Evolutionary conservation across 2,888 invertebrate species (phyloP).

Genomic region (Drosophila hawaiiensis): DNA sequence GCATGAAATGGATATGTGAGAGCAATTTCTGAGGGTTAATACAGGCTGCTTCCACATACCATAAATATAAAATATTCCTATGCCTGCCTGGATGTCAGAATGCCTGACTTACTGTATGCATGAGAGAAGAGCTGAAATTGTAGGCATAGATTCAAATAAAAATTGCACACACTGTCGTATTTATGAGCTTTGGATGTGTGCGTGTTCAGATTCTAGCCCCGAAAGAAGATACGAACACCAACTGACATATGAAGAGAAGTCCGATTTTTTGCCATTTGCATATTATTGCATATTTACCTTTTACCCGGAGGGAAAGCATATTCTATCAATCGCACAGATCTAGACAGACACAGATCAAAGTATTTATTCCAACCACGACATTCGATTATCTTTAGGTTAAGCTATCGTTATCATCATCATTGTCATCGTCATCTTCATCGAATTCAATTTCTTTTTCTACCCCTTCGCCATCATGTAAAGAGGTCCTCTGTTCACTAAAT

Average conservation of each 20-base stretch:
- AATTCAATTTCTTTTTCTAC: background rate
- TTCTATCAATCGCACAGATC: background rate
- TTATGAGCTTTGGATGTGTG: conserved; percentile 23
- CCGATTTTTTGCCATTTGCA: background rate
- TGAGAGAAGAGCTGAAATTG: conserved; percentile 7
- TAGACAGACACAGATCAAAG: background rate
- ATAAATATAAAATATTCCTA: conserved; percentile 42
- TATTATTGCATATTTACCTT: background rate
- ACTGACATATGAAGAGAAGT: background rate
- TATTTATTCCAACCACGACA: background rate
- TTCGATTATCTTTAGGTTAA: background rate
- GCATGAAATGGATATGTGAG: conserved; percentile 69
- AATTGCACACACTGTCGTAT: conserved; percentile 33
- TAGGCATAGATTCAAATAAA: conserved; percentile 32
- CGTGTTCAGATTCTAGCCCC: background rate
- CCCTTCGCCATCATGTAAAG: background rate
- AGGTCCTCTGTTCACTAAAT: background rate
- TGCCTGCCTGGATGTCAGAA: conserved; percentile 8
- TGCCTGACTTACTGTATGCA: conserved; percentile 27
- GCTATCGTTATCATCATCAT: background rate
- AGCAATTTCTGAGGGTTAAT: conserved; percentile 41
- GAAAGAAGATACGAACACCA: background rate
- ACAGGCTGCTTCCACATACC: conserved; percentile 2
- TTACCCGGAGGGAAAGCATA: background rate
- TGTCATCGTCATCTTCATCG: background rate